A percentile compares a stretch with the other conserved stretches of the same genome.
These are phyloP conservation scores for Paguma larvata DNA, from an alignment of 2,797 vertebrate species.

Conservation along the genomic window DNA sequence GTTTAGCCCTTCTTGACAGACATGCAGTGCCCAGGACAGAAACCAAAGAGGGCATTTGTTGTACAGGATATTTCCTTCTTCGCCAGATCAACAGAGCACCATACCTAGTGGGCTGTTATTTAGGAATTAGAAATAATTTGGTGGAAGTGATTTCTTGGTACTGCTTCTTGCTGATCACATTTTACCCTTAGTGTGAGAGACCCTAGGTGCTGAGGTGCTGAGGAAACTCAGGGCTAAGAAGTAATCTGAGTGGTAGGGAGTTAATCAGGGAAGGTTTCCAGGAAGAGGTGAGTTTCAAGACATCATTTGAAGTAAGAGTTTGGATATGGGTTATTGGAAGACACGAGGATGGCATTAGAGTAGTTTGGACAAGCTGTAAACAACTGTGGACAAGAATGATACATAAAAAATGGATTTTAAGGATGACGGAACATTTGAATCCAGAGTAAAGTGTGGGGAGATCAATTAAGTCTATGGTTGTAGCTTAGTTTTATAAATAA, in stretches of 20 bases:
- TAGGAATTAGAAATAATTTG: conserved; percentile 49
- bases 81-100: conserved; percentile 10
- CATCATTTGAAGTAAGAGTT: conserved; percentile 57
- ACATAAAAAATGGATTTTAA: conserved; percentile 57
- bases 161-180: conserved; percentile 29
- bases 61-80: conserved; percentile 45
- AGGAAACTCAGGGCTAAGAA: conserved; percentile 46
- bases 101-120: conserved; percentile 24
- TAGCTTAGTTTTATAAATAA: conserved; percentile 45
- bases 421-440: conserved; percentile 13
- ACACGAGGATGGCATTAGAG: not conserved
- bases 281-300: conserved; percentile 65
- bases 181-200: conserved; percentile 64
- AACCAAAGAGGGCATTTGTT: conserved; percentile 33
- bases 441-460: conserved; percentile 24
- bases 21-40: not conserved
- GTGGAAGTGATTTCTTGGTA: conserved; percentile 58
- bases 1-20: conserved; percentile 39
- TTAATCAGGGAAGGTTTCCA: conserved; percentile 62
- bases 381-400: conserved; percentile 14
- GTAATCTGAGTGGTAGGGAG: conserved; percentile 10
- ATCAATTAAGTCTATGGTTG: not conserved
- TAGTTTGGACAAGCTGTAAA: not conserved
- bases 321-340: conserved; percentile 19
- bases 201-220: conserved; percentile 2